These are phyloP conservation scores for Ammospiza caudacuta DNA, from an alignment of 2,113 vertebrate genomes.

Conservation along the genomic window DNA sequence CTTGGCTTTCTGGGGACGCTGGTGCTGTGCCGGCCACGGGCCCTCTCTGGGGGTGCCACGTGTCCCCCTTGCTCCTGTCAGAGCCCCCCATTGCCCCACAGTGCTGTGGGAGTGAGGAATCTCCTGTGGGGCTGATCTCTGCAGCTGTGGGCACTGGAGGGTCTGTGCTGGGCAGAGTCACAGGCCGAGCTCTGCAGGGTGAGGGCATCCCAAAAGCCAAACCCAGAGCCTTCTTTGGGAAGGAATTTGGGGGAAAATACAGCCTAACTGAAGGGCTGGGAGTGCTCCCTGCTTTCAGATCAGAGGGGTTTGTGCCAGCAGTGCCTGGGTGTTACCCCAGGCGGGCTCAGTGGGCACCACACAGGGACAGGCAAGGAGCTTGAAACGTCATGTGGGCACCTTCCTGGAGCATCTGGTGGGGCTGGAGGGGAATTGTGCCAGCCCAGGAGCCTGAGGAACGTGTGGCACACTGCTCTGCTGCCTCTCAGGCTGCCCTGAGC, in stretches of 20 bases:
- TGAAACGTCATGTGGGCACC: accelerated
- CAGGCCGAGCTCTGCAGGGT: not conserved
- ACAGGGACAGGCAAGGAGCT: not conserved
- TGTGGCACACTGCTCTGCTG: accelerated
- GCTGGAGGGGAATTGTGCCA: not conserved
- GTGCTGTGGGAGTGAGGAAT: not conserved
- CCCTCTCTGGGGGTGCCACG: not conserved
- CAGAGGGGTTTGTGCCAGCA: not conserved
- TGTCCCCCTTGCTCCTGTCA: not conserved
- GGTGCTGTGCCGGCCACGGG: not conserved
- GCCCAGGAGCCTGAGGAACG: accelerated
- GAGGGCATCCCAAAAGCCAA: accelerated
- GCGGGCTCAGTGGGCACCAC: not conserved
- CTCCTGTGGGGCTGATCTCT: not conserved
- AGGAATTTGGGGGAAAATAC: not conserved
- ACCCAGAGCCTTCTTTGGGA: not conserved
- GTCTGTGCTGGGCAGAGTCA: not conserved
- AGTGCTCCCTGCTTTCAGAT: not conserved
- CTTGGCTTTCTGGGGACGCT: not conserved
- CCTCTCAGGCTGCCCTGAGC: not conserved
- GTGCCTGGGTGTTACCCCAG: accelerated
- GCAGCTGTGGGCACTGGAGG: too few species aligned
- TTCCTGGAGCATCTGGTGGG: not conserved
- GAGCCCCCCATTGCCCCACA: accelerated
- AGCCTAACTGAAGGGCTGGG: not conserved